Base-by-base conservation (phyloP, 1,140 invertebrate genomes). In the Argopecten irradians region DNA sequence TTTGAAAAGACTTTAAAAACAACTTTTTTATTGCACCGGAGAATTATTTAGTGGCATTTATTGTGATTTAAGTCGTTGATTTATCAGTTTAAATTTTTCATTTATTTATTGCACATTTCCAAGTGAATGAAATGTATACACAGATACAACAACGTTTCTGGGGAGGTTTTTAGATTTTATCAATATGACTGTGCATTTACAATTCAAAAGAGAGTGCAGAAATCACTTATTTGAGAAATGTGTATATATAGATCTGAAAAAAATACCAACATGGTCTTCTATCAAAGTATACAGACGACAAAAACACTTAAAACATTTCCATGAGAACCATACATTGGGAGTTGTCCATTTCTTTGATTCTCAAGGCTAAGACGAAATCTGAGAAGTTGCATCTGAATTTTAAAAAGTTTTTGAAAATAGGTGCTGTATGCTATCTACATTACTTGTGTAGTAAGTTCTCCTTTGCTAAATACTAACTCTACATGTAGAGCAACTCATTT, bases 111-210 rank as follows among this genome's bases (percentile, higher is more conserved):
- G 55, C 5, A n/a, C 28, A 28, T n/a, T 22, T 71, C 28, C n/a
- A 71, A 71, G 5, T 22, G 55, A 71, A 71, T n/a, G 55, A 71
- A 22, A 71, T 28, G 55, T 71, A 46, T 14, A 71, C 28, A 8
- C 14, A n/a, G 55, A 71, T 71, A 28, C 55, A n/a, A 71, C 28
- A 28, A 71, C 55, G 22, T n/a, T 71, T 71, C 28, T 71, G 55
- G 28, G 55, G n/a, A 28, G 55, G 55, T 71, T 71, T 71, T 71
- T 28, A 71, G 55, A 71, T 71, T n/a, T 71, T 71, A 71, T 71
- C 55, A n/a, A 71, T 71, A n/a, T 71, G 55, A 71, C 55, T 28
- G 55, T 71, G 55, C 55, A 71, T 71, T 28, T 71, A 22, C 22
- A 71, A n/a, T 71, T 71, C 55, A 28, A 28, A 71, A 71, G 22